Conservation (phyloP, 2,888 invertebrate genomes). For the Drosophila antonietae region DNA sequence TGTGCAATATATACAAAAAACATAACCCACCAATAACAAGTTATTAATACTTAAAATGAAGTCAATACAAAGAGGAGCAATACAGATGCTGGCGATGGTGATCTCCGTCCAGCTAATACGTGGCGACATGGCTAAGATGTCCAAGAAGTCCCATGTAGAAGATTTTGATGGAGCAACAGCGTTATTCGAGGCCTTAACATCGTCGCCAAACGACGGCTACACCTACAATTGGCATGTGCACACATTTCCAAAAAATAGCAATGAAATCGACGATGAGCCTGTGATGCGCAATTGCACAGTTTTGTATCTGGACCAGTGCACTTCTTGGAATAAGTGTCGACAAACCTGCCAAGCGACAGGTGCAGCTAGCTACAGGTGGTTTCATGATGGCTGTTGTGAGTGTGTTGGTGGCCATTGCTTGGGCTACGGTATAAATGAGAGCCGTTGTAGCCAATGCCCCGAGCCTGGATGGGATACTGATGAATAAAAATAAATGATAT, state of each 20-base stretch:
- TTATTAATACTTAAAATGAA: constrained; percentile 37
- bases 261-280: constrained; percentile 86
- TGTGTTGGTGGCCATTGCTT: constrained; percentile 94
- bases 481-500: constrained; percentile 41
- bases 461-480: constrained; percentile 87
- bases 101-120: constrained; percentile 11
- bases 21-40: not conserved
- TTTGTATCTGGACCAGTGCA: constrained; percentile 94
- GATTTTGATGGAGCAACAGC: constrained; percentile 92
- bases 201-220: constrained; percentile 89
- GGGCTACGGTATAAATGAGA: constrained; percentile 95
- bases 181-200: constrained; percentile 91
- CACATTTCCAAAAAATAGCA: constrained; percentile 90
- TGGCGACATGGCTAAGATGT: constrained; percentile 83
- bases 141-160: constrained; percentile 93
- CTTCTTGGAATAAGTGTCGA: constrained; percentile 94
- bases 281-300: constrained; percentile 93
- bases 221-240: constrained; percentile 92
- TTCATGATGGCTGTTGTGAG: constrained; percentile 97
- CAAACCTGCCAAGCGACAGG: constrained; percentile 88
- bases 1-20: constrained; percentile 8
- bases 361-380: constrained; percentile 82
- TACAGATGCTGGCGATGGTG: constrained; percentile 19
- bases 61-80: constrained; percentile 18
- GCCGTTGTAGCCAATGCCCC: constrained; percentile 89